Evolutionary conservation across 2,888 invertebrate genomes (phyloP).

Genomic region (Molanna angustata): DNA sequence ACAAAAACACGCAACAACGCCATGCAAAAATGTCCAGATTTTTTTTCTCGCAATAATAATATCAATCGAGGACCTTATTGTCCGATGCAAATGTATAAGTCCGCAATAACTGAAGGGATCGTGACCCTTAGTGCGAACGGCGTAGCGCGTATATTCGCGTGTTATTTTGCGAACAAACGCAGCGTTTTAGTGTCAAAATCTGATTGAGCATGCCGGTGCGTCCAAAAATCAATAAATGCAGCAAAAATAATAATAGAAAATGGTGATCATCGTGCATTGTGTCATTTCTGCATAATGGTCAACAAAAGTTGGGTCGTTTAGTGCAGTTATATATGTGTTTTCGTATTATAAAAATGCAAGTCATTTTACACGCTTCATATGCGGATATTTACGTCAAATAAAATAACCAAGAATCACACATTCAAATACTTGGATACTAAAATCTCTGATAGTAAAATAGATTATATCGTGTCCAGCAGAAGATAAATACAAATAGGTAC

Average conservation of each 20-base stretch:
- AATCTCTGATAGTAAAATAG: no score
- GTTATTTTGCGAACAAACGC: constrained; percentile 6
- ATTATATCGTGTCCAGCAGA: no score
- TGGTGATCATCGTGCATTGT: constrained; percentile 32
- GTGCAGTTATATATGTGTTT: constrained; percentile 12
- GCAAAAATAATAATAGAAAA: constrained; percentile 27
- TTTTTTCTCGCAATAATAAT: constrained; percentile 22
- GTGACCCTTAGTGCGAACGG: not conserved
- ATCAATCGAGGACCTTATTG: constrained; percentile 21
- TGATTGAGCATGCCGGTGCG: constrained; percentile 25
- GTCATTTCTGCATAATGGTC: constrained; percentile 27
- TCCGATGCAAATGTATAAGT: constrained; percentile 11
- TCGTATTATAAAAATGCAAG: no score
- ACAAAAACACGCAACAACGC: constrained; percentile 20
- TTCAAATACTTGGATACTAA: no score
- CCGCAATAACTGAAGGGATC: not conserved
- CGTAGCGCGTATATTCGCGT: not conserved
- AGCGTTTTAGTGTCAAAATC: constrained; percentile 28
- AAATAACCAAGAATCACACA: no score
- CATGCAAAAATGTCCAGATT: constrained; percentile 26
- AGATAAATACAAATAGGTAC: no score
- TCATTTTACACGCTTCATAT: no score
- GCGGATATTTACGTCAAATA: no score
- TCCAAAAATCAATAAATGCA: constrained; percentile 28
- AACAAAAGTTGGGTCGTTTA: constrained; percentile 16